Conservation (phyloP, 2,797 vertebrate species). For the Malurus leucopterus region DNA sequence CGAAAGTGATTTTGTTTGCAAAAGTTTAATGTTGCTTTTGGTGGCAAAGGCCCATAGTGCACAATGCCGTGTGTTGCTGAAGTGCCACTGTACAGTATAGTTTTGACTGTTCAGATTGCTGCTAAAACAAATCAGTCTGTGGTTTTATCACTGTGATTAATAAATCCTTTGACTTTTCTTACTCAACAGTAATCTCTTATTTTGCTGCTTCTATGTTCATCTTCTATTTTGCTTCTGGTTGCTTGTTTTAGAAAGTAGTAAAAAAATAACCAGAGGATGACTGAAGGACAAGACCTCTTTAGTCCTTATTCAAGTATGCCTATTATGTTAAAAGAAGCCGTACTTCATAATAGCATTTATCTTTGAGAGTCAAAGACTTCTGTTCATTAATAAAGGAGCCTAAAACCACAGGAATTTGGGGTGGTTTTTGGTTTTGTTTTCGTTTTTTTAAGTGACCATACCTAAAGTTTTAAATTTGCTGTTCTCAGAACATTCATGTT, state of each 20-base stretch:
- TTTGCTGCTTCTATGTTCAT: background rate
- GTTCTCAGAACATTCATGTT: background rate
- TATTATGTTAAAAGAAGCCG: background rate
- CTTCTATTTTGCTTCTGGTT: background rate
- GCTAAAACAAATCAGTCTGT: background rate
- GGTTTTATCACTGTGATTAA: background rate
- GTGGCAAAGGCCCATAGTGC: background rate
- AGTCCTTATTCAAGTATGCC: background rate
- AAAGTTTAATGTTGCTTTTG: background rate
- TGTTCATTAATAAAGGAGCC: background rate
- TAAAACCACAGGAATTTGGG: background rate
- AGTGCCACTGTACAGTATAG: accelerated
- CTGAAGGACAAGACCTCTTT: background rate
- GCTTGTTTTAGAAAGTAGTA: background rate
- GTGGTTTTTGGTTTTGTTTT: no score
- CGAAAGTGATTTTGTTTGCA: background rate
- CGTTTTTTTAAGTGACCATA: background rate
- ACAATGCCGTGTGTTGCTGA: accelerated
- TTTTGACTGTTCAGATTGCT: background rate
- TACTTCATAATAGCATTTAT: background rate
- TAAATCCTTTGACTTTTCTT: background rate
- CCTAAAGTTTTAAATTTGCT: background rate
- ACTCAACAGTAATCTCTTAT: accelerated
- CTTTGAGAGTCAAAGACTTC: background rate
- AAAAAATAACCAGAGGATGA: background rate